These are phyloP conservation scores for Pogonomyrmex californicus DNA, from an alignment of 1,140 invertebrate genomes.

Conservation along the genomic window DNA sequence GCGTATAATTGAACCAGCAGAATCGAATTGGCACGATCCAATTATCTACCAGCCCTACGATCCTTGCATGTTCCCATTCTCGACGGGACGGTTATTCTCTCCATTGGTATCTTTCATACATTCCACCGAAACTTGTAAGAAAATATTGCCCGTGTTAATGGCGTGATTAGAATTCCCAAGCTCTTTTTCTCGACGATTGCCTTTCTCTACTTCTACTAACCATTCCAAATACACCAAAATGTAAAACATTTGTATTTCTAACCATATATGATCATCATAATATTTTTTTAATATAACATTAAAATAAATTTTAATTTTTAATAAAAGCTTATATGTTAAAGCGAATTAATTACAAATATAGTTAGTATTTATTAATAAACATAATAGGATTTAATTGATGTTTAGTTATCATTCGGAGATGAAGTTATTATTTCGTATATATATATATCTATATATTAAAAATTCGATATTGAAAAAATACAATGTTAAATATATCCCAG, in stretches of 20 bases:
- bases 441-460: not conserved
- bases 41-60: constrained; percentile 67
- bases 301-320: not conserved
- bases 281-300: not conserved
- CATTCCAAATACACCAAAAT: not conserved
- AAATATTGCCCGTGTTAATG: constrained; percentile 17
- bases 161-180: not conserved
- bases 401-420: not conserved
- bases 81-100: constrained; percentile 44
- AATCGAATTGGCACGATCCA: constrained; percentile 81
- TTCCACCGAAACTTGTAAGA: constrained; percentile 23
- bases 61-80: constrained; percentile 46
- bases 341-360: not conserved
- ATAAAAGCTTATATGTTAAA: not conserved
- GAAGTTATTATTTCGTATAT: not conserved
- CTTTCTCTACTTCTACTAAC: not conserved
- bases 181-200: not conserved
- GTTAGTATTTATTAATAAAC: too few species aligned
- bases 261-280: not conserved
- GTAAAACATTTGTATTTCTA: not conserved
- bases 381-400: not conserved
- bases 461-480: not conserved
- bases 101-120: constrained; percentile 5
- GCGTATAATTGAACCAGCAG: constrained; percentile 75
- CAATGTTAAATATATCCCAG: not conserved